phyloP scores from a whole-genome alignment of 2,113 vertebrate genomes.

The Petaurus breviceps region DNA sequence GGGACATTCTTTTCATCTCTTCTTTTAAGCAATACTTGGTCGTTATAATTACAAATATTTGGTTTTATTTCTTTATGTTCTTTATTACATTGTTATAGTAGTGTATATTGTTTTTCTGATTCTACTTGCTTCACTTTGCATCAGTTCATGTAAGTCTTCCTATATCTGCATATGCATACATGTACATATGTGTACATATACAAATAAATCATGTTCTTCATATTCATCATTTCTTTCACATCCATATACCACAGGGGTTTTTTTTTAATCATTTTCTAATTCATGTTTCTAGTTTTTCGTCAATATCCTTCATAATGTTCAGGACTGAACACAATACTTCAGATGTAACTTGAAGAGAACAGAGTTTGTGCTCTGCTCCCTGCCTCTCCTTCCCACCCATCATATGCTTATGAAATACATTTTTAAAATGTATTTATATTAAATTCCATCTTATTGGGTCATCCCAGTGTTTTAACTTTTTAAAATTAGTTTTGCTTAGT shows the following conservation, averaged over 20 bases:
- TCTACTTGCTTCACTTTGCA: not conserved
- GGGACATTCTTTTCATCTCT: not conserved
- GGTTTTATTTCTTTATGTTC: not conserved
- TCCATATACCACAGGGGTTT: not conserved
- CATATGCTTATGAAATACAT: not conserved
- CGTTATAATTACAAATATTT: not conserved
- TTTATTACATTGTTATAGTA: not conserved
- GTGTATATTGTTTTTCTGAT: not conserved
- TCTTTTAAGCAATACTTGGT: not conserved
- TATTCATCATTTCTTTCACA: not conserved
- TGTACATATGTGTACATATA: not conserved
- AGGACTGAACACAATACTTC: not conserved
- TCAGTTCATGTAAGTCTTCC: not conserved
- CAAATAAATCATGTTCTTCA: not conserved
- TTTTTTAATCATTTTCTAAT: not conserved
- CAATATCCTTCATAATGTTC: not conserved
- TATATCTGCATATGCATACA: not conserved
- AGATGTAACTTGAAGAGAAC: accelerated
- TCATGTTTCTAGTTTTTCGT: not conserved
- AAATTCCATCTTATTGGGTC: not conserved
- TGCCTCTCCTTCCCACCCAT: accelerated
- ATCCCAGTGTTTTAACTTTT: not conserved
- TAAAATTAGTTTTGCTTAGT: not conserved
- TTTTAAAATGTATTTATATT: accelerated
- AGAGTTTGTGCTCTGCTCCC: accelerated